Base-by-base conservation (phyloP, 2,888 invertebrate genomes). In the Drosophila paranaensis region DNA sequence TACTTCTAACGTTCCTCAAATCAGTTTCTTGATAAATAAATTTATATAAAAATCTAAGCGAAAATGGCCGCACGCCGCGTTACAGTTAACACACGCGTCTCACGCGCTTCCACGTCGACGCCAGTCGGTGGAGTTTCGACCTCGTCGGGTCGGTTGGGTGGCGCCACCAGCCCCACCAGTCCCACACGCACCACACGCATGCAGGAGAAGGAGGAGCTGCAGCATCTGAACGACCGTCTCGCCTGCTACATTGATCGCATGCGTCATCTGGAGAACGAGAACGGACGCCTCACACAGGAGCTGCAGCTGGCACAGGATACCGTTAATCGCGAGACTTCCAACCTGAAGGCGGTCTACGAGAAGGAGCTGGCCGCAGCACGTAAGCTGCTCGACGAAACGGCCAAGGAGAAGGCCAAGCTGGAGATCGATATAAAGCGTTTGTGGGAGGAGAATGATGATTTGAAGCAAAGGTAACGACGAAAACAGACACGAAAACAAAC, bases 221-320 rank as follows among this genome's bases (percentile, higher is more conserved):
- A 97, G 92, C 96, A 97, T 92, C 94, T 99, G 60, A 99, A 99
- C 93, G 98, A 99, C 93, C 97, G 99, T 66, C 94, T 99, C 74
- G 99, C 99, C 11, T 95, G 96, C 67, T 99, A 99, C 92, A 99
- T 99, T 90, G 99, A 99, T 90, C 96, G 95, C 91, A 98, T 98
- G 64, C 95, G 99, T 65, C 95, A 96, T 90, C 94, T 99, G 89
- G 99, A 99, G 93, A 94, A 94, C 71, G 99, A 99, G 93, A 99
- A 99, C 93, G 95, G 95, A 45, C 95, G 96, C 6, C 94, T 98
- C 57, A 95, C 95, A 61, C 95, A 97, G 80, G 97, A 97, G 93
- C 95, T 98, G 68, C 96, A 96, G 90, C 95, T 96, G 58, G 95
- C 95, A 82, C 96, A 98, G 93, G 98, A 98, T 93, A 96, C 96